Conservation (phyloP, 1,140 invertebrate genomes). For the Trachelipus rathkii region DNA sequence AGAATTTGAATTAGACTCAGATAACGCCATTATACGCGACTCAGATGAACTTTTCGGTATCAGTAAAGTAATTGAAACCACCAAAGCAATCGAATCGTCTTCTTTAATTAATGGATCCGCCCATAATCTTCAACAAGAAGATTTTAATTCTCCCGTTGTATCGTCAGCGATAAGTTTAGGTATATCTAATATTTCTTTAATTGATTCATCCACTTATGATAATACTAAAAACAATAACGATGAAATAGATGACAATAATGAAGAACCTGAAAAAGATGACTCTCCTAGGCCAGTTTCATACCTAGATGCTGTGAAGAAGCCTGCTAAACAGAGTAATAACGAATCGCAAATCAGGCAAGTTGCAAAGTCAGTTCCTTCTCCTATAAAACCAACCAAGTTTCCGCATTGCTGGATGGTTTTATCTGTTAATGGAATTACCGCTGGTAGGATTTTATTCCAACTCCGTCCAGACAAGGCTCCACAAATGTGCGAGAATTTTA, state of each 20-base stretch:
- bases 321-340: slow-evolving; percentile 39
- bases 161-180: not conserved
- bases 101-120: not conserved
- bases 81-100: not conserved
- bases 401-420: slow-evolving; percentile 45
- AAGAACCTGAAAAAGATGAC: not conserved
- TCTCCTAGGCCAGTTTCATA: slow-evolving; percentile 38
- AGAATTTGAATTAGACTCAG: not conserved
- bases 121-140: not conserved
- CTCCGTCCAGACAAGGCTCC: slow-evolving; percentile 44
- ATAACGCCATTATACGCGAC: not conserved
- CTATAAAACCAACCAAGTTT: slow-evolving; percentile 32
- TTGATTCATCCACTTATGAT: not conserved
- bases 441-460: slow-evolving; percentile 41
- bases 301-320: slow-evolving; percentile 44
- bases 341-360: slow-evolving; percentile 28
- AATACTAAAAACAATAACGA: not conserved
- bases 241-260: not conserved
- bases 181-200: not conserved
- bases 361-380: slow-evolving; percentile 18
- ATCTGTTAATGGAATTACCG: slow-evolving; percentile 34
- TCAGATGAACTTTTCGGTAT: not conserved
- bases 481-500: slow-evolving; percentile 44
- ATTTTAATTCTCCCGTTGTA: not conserved
- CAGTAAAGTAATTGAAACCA: not conserved